These are phyloP conservation scores for Procavia capensis DNA, from an alignment of 2,113 vertebrate species.

Conservation along the genomic window DNA sequence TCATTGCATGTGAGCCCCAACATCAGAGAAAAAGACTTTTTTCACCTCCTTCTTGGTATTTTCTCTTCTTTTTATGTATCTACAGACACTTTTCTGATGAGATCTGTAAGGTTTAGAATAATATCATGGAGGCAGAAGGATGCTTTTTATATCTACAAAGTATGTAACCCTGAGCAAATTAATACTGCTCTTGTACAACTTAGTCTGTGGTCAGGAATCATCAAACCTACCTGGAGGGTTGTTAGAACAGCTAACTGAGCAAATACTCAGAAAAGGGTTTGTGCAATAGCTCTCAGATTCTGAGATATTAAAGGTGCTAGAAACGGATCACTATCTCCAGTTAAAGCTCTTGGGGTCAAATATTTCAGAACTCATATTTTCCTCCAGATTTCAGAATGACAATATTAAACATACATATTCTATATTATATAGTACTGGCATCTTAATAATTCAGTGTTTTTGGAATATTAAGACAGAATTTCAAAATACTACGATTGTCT, in stretches of 20 bases:
- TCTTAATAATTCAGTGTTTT: slow-evolving; percentile 28
- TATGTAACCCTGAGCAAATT: slow-evolving; percentile 11
- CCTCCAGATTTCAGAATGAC: background rate
- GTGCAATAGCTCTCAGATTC: background rate
- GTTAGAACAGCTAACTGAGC: background rate
- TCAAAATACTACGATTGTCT: slow-evolving; percentile 30
- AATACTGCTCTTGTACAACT: slow-evolving; percentile 4
- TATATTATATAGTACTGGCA: background rate
- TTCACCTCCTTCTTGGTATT: background rate
- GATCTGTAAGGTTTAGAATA: background rate
- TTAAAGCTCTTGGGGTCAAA: slow-evolving; percentile 16
- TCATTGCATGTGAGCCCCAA: background rate
- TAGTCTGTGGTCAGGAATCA: background rate
- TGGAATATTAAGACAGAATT: slow-evolving; percentile 10
- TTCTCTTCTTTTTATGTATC: background rate
- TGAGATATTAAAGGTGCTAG: background rate
- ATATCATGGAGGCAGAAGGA: slow-evolving; percentile 33
- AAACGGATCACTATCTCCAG: background rate
- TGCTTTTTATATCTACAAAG: slow-evolving; percentile 38
- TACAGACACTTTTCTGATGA: background rate
- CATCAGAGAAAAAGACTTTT: background rate
- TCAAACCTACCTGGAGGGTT: background rate
- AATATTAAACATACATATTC: slow-evolving; percentile 9
- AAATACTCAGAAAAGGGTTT: background rate
- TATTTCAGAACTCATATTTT: background rate